Base-by-base conservation (phyloP, 1,140 invertebrate species). In the Philotrypesis tridentata region DNA sequence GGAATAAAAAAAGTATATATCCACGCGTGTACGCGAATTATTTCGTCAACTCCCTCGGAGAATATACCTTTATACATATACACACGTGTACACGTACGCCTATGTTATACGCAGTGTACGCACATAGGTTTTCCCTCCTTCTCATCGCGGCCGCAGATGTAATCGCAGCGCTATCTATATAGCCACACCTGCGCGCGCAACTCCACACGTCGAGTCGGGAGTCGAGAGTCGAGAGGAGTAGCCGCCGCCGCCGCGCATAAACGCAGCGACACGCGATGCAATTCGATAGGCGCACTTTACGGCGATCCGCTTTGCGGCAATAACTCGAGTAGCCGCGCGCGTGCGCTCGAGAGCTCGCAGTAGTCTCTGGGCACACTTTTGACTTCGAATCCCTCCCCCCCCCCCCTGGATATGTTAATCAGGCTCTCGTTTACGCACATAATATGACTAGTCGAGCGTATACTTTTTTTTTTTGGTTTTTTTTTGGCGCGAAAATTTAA, bases 251-350 rank as follows among this genome's bases (percentile, higher is more conserved):
- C n/a, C n/a, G n/a, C 60, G 17, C 55, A 79, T 43, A 60, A 80
- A n/a, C 1, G n/a, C 25, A 60, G 29, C 55, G 71, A 70, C 77
- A 79, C 72, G 82, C 82, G 82, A 83, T 83, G 77, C 70, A 68
- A 83, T 71, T 75, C 71, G 63, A 83, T 83, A 75, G 74, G 77
- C 72, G 33, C 79, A 80, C 60, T 67, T 80, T 48, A 74, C 37
- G 71, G 37, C 63, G 55, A 73, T 71, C 60, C 61, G 37, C 33
- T 74, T 74, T 1, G 33, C 60, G 7, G 67, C 43, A 70, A 60
- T 60, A 71, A 70, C 43, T 48, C 65, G 11, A 27, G 2, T 55
- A 11, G 25, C 37, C 5, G 0, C 40, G 0, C 40, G 7, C 48
- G 12, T 40, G 12, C 31, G 14, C 25, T 37, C 1, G 63, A 75